These are phyloP conservation scores for Xenopus borealis DNA, from an alignment of 2,113 vertebrate genomes.

Conservation along the genomic window DNA sequence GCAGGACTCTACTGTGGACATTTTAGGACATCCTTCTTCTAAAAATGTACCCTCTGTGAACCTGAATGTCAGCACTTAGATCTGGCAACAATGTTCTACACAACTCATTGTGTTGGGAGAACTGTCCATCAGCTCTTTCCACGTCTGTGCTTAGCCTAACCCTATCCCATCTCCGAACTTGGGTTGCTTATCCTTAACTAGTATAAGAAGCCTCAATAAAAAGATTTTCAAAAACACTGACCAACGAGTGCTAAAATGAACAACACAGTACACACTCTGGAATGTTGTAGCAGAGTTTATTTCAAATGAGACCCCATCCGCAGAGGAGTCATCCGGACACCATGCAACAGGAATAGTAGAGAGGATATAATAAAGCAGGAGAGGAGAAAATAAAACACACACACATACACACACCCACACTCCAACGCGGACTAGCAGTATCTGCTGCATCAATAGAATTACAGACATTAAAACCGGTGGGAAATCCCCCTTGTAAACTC, in stretches of 20 bases:
- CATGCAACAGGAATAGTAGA: constrained; percentile 42
- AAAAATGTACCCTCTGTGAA: too few relatives aligned
- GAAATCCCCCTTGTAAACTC: constrained; percentile 13
- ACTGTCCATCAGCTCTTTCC: too few relatives aligned
- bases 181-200: too few relatives aligned
- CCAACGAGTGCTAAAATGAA: not conserved
- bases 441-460: constrained; percentile 32
- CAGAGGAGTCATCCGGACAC: constrained; percentile 33
- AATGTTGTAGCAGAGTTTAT: constrained; percentile 43
- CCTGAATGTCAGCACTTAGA: too few relatives aligned
- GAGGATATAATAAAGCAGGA: constrained; percentile 29
- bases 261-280: not conserved
- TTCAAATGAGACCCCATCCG: constrained; percentile 27
- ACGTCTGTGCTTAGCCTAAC: too few relatives aligned
- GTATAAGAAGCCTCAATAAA: too few relatives aligned
- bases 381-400: constrained; percentile 52
- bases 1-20: too few relatives aligned
- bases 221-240: too few relatives aligned
- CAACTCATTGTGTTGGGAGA: too few relatives aligned
- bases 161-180: too few relatives aligned
- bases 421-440: constrained; percentile 25
- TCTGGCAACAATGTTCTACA: too few relatives aligned
- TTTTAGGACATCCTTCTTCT: too few relatives aligned
- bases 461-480: constrained; percentile 47
- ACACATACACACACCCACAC: constrained; percentile 46